A percentile compares a stretch with the other conserved stretches of the same genome.
Evolutionary conservation across 2,888 invertebrate species (phyloP).

Genomic region (Allolobophora icterica): DNA sequence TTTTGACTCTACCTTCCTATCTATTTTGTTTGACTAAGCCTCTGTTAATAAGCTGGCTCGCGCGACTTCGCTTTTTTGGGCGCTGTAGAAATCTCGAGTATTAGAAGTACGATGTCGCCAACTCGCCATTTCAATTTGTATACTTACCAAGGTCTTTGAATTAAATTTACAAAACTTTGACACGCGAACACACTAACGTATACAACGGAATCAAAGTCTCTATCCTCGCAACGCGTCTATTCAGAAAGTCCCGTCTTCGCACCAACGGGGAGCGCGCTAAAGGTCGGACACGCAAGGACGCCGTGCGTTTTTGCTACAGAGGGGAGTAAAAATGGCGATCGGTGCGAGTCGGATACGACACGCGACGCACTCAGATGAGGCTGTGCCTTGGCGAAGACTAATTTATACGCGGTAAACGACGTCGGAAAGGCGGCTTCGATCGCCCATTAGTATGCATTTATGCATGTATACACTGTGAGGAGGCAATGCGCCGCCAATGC

Average conservation of each 20-base stretch:
- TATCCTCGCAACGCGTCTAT: neutral
- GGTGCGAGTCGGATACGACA: neutral
- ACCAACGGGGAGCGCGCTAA: neutral
- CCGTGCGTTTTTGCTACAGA: neutral
- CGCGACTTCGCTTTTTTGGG: too few species aligned
- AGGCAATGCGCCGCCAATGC: neutral
- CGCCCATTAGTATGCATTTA: slow-evolving; percentile 26
- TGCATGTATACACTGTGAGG: slow-evolving; percentile 23
- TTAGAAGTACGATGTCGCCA: too few species aligned
- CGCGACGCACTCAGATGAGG: slow-evolving; percentile 20
- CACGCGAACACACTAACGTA: neutral
- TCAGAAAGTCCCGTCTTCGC: neutral
- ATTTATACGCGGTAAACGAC: slow-evolving; percentile 28
- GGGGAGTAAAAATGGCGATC: neutral
- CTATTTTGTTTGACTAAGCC: too few species aligned
- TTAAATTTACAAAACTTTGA: neutral
- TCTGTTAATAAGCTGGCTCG: too few species aligned
- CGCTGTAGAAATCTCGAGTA: too few species aligned
- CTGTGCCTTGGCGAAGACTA: slow-evolving; percentile 4
- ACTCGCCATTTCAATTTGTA: too few species aligned
- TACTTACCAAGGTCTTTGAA: neutral
- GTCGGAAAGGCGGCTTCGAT: neutral
- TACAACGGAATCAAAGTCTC: neutral
- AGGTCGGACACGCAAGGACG: neutral
- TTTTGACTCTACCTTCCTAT: too few species aligned